Percentiles rank a stretch among this genome's conserved stretches.
These are phyloP conservation scores for Pseudocheirus occidentalis DNA, from an alignment of 2,797 vertebrate species.

Conservation along the genomic window DNA sequence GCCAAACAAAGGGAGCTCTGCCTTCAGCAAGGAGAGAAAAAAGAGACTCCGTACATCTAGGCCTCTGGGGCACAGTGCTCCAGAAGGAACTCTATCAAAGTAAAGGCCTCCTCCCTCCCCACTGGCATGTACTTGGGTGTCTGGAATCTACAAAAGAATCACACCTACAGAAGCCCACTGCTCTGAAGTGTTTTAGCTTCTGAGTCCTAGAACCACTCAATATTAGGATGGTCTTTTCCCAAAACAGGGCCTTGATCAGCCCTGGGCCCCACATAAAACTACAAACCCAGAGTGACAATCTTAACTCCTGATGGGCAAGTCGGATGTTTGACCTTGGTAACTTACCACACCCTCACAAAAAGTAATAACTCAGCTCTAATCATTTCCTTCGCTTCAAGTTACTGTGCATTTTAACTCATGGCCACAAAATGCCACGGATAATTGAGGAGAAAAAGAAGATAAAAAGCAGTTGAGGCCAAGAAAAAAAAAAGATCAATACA, in stretches of 20 bases:
- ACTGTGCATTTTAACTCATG: not conserved
- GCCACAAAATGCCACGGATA: not conserved
- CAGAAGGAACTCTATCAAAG: not conserved
- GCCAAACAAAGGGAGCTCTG: not conserved
- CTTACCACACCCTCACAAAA: not conserved
- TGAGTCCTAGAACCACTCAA: conserved; percentile 43
- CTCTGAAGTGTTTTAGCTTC: conserved; percentile 32
- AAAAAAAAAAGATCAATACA: conserved; percentile 36
- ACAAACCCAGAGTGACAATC: conserved; percentile 7
- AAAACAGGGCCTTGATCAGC: conserved; percentile 43
- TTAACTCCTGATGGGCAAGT: not conserved
- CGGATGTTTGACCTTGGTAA: not conserved
- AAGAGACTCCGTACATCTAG: accelerated
- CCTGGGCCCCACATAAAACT: not conserved
- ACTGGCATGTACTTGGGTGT: not conserved
- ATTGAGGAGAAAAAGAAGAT: not conserved
- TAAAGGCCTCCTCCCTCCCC: not conserved
- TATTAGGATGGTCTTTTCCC: not conserved
- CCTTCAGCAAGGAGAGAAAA: not conserved
- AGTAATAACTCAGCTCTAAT: conserved; percentile 2
- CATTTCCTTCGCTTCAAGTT: not conserved
- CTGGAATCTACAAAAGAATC: not conserved
- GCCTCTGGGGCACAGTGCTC: not conserved
- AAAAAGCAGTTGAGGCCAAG: not conserved
- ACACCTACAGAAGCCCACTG: not conserved